Evolutionary conservation across 2,797 vertebrate genomes (phyloP), one percentile per base, ranked within the genome.

Genomic region (Philypnodon macrostomus): DNA sequence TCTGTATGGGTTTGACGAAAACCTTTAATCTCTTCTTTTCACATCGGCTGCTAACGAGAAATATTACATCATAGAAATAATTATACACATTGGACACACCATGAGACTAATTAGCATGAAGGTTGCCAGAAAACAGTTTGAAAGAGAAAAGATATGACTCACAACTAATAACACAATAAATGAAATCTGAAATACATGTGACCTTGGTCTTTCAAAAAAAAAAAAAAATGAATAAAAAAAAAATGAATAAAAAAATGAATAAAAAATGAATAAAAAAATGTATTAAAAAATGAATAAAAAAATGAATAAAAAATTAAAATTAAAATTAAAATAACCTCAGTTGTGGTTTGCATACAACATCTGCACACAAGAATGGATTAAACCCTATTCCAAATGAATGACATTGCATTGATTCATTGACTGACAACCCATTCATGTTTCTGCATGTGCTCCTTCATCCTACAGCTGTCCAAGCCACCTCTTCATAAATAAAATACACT

Each of bases 391-490:
- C n/a, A 14, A 30, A 19, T 70, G 36, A 63, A 62, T 59, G 51
- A 53, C 42, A 15, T 15, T 18, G 42, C 41, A 38, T 35, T 58
- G 74, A 75, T 63, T 79, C 67, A 77, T 70, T 30, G 52, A 8
- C 11, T 34, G 19, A 42, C 42, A 17, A 56, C 68, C 54, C 58
- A 49, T 58, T 79, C 57, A 72, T 63, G 29, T 48, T 45, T 39
- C 45, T 26, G 13, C n/a, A n/a, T 46, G 23, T 3, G 24, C 21
- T 50, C 29, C 52, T 53, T 30, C 37, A 15, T 52, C 58, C 60
- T 48, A 30, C 57, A 35, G 62, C 53, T 58, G 62, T 34, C 33
- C 9, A 26, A 36, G 32, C 5, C 4, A 13, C 44, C 40, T 33
- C n/a, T 33, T n/a, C n/a, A n/a, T n/a, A 2, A 5, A 12, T 31